These are phyloP conservation scores for Diachrysia chrysitis DNA, from an alignment of 2,888 invertebrate genomes.

Conservation along the genomic window DNA sequence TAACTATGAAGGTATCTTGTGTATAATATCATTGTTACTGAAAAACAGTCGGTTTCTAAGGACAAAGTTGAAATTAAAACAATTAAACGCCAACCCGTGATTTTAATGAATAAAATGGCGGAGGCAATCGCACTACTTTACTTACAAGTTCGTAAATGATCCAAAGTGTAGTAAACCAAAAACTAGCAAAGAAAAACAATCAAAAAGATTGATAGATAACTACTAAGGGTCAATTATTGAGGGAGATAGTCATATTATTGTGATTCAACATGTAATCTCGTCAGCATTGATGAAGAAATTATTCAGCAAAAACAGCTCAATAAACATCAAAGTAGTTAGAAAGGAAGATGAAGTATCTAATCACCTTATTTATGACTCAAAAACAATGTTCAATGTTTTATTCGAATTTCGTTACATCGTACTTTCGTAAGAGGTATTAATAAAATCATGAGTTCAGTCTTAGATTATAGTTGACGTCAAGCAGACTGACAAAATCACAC, in stretches of 20 bases:
- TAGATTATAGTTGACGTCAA: constrained; percentile 55
- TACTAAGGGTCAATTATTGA: constrained; percentile 9
- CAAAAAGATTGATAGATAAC: constrained; percentile 30
- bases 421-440: constrained; percentile 12
- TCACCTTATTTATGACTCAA: constrained; percentile 16
- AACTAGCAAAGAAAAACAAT: constrained; percentile 13
- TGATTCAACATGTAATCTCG: constrained; percentile 10
- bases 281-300: constrained; percentile 14
- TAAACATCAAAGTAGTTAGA: constrained; percentile 6
- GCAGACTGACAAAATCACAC: constrained; percentile 59
- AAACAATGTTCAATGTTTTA: constrained; percentile 17
- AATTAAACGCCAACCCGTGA: neutral
- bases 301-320: constrained; percentile 16
- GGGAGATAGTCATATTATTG: constrained; percentile 15
- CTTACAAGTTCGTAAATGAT: constrained; percentile 5
- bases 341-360: constrained; percentile 8
- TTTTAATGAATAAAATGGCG: neutral
- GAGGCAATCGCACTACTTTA: neutral
- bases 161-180: neutral
- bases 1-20: too few species aligned
- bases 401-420: constrained; percentile 2
- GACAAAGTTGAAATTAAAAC: neutral
- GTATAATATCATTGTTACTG: too few species aligned
- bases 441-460: neutral
- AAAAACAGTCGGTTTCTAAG: neutral